Evolutionary conservation across 2,113 vertebrate species (phyloP), one percentile per base, ranked within the genome.

Genomic region (Pseudolaguvia tuberculata): DNA sequence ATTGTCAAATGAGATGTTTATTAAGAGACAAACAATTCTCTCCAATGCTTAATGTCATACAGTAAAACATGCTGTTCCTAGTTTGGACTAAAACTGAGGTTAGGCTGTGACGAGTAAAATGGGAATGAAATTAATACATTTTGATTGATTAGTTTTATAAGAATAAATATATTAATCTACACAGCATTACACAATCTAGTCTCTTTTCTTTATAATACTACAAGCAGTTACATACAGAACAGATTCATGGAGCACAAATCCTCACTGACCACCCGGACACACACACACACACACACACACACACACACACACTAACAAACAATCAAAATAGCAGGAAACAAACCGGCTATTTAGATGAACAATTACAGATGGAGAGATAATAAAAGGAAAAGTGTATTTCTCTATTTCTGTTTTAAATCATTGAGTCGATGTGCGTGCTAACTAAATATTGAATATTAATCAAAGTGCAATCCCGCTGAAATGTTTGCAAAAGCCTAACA

Each of bases 131-230:
- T 70, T 79, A 67, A 5, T 39, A 72, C 6, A 61, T 53, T 55
- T 72, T 55, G 27, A 18, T 18, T 69, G 70, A 80, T 77, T 73
- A 13, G 29, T 31, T 17, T 62, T 18, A 77, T 50, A 50, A 72
- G 70, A 77, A 80, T 80, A 80, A 80, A 80, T 77, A 80, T 62
- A 75, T 67, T 51, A 69, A 21, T 73, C 48, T 42, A 11, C 18
- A 45, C 47, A 63, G 48, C 57, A 48, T 31, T 55, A 56, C 51
- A 68, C 21, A 0, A 70, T 78, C 53, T 63, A 67, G 17, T 12
- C 8, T 20, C 9, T 15, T 25, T 15, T 23, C 13, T 67, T 67
- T 29, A 67, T 27, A 50, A 67, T 29, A 47, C 21, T 67, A 67
- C 17, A 68, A 61, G 23, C 61, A 56, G 11, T 42, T 55, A 11